These are phyloP conservation scores for Mormyrops attenuatus DNA, from an alignment of 2,797 vertebrate species.

Conservation along the genomic window DNA sequence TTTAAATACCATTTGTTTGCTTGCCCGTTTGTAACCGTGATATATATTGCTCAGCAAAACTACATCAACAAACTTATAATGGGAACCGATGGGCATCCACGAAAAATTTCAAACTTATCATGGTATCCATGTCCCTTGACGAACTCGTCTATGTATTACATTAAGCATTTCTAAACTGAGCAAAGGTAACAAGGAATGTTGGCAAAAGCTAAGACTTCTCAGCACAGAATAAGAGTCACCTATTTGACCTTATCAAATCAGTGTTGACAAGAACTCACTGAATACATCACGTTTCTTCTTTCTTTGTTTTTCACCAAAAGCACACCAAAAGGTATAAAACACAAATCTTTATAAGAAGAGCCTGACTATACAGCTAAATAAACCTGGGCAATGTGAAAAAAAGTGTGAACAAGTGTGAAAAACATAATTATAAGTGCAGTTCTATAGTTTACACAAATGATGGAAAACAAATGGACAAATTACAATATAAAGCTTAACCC, in stretches of 20 bases:
- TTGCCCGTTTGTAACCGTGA: background rate
- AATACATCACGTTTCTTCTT: slow-evolving; percentile 49
- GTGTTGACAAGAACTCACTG: slow-evolving; percentile 59
- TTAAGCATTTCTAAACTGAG: background rate
- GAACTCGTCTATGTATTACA: background rate
- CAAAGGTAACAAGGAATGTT: background rate
- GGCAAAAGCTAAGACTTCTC: slow-evolving; percentile 36
- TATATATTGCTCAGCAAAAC: background rate
- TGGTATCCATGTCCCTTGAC: background rate
- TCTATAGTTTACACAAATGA: background rate
- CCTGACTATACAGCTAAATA: background rate
- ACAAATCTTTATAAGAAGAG: background rate
- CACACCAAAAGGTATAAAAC: background rate
- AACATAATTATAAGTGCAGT: background rate
- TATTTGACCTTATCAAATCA: slow-evolving; percentile 61
- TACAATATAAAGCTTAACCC: background rate
- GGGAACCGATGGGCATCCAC: background rate
- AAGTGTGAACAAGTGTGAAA: background rate
- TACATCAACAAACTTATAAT: background rate
- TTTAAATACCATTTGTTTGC: background rate
- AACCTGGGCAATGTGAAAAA: background rate
- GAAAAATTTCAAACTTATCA: background rate
- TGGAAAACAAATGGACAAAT: background rate
- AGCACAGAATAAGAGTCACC: slow-evolving; percentile 56
- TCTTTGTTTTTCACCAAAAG: slow-evolving; percentile 4